phyloP scores from a whole-genome alignment of 2,888 invertebrate genomes.

The Standfussiana lucernea region DNA sequence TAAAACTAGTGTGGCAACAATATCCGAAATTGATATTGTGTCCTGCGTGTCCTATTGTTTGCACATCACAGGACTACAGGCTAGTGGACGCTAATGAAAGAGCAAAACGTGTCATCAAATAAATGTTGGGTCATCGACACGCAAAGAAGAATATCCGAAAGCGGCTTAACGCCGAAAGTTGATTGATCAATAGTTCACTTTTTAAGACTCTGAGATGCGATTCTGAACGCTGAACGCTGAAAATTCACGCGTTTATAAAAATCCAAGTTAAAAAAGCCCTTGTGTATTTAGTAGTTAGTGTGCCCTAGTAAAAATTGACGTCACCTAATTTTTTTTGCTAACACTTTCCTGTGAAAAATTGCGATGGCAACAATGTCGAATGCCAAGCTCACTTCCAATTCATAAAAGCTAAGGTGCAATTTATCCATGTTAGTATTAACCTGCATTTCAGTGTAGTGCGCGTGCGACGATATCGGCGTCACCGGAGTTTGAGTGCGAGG shows the following conservation, averaged over 20 bases:
- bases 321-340: background rate
- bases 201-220: background rate
- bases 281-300: no score
- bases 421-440: constrained; percentile 70
- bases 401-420: background rate
- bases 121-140: no score
- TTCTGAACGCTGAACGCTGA: background rate
- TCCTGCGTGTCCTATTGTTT: no score
- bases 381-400: background rate
- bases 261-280: background rate
- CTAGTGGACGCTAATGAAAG: no score
- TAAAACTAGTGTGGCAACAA: no score
- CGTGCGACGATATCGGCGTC: constrained; percentile 80
- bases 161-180: no score
- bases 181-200: background rate
- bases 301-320: no score
- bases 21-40: no score
- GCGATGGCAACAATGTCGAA: background rate
- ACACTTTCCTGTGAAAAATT: no score
- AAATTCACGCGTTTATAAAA: background rate
- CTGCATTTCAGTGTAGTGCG: constrained; percentile 83
- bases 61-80: no score
- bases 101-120: no score
- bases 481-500: constrained; percentile 82
- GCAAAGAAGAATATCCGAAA: no score